phyloP scores from a whole-genome alignment of 1,140 invertebrate genomes.

The Trissolcus basalis region DNA sequence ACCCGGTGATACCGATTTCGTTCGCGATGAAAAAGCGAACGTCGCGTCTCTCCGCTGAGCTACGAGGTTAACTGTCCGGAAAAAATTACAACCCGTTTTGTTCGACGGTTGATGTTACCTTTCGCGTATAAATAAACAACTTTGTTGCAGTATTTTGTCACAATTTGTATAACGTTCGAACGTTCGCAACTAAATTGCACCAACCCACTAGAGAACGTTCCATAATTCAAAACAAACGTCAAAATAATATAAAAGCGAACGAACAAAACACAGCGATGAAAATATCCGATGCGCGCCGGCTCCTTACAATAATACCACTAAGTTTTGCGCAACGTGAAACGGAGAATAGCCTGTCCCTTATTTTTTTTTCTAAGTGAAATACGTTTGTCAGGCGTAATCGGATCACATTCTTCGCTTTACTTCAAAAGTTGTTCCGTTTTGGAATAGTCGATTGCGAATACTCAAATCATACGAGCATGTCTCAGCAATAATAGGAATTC shows the following conservation, averaged over 20 bases:
- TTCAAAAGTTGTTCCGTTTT: slow-evolving; percentile 26
- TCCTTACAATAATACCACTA: slow-evolving; percentile 27
- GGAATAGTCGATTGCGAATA: slow-evolving; percentile 17
- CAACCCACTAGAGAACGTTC: not conserved
- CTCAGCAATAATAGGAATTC: slow-evolving; percentile 25
- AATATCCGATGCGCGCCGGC: not conserved
- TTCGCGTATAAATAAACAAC: slow-evolving; percentile 39
- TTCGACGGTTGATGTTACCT: slow-evolving; percentile 14
- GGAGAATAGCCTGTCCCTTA: slow-evolving; percentile 26
- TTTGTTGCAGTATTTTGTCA: slow-evolving; percentile 18
- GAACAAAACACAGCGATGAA: slow-evolving; percentile 12
- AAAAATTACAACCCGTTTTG: slow-evolving; percentile 36
- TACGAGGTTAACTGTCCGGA: slow-evolving; percentile 38
- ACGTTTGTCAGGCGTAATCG: slow-evolving; percentile 49
- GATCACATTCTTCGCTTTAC: slow-evolving; percentile 39
- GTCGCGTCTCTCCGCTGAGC: slow-evolving; percentile 21
- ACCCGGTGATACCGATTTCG: slow-evolving; percentile 23
- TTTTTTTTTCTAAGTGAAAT: slow-evolving; percentile 36
- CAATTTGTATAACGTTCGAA: slow-evolving; percentile 6
- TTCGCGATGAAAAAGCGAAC: slow-evolving; percentile 26
- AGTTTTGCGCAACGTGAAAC: slow-evolving; percentile 25
- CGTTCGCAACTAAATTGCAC: slow-evolving; percentile 6
- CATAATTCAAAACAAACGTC: slow-evolving; percentile 32
- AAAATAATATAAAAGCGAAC: slow-evolving; percentile 10
- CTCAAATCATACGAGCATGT: slow-evolving; percentile 36